Base-by-base conservation (phyloP, 1,140 invertebrate genomes). In the Apis laboriosa region DNA sequence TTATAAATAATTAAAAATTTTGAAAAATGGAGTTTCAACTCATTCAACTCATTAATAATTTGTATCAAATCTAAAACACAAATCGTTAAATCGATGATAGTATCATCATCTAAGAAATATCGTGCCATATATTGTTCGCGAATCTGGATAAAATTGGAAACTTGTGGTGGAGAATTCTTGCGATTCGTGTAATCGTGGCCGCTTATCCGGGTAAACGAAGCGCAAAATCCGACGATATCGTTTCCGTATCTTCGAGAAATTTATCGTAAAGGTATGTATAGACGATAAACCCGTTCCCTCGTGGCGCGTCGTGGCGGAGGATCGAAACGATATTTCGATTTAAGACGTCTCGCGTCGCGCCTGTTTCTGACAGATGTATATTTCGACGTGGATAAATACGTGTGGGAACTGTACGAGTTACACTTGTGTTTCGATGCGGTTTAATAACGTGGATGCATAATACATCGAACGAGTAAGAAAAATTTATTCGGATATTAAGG, bases 111-210 rank as follows among this genome's bases (percentile, higher is more conserved):
- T 15, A 8, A 63, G 24, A 28, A 43, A 67, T 11, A 9, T 11
- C 17, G n/a, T 24, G 28, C 1, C 66, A 70, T 64, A 61, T 56
- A 75, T 87, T 76, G 85, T 67, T 56, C 58, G 61, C 56, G 56
- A 79, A 88, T 87, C 87, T 67, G 66, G 75, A 88, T 78, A 75
- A 58, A 78, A 76, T 51, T 74, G 78, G 78, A 75, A 81, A 66
- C 34, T 43, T 5, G 34, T 43, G 67, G 21, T 64, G 34, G 9
- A 55, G 72, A 58, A 64, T 84, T 66, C 72, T 80, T 28, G 21
- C 11, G 34, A 34, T 34, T 74, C 24, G 43, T 66, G 56, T 87
- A 87, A 84, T 87, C 86, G 86, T 24, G 56, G 53, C 34, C 81
- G 85, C 55, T 84, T 80, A 86, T 84, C 13, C 67, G n/a, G 28